phyloP scores from a whole-genome alignment of 1,140 invertebrate species.

The Leptonema lineaticorne region DNA sequence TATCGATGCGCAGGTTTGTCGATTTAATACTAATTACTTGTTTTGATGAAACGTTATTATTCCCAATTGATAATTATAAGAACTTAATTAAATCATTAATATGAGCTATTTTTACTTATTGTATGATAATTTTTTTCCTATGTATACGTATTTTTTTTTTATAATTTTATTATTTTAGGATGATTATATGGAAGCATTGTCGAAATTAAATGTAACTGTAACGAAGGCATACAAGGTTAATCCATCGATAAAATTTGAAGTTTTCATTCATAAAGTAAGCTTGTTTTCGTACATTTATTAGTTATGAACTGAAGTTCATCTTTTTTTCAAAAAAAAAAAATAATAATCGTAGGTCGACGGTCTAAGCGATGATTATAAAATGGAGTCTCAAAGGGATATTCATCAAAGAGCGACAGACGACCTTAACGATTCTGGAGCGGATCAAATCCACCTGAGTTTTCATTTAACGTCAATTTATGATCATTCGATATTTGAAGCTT shows the following conservation, averaged over 20 bases:
- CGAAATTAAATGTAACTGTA: conserved; percentile 89
- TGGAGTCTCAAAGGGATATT: conserved; percentile 97
- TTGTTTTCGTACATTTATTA: background rate
- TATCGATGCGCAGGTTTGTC: conserved; percentile 91
- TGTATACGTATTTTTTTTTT: no score
- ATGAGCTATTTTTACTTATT: no score
- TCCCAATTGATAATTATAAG: no score
- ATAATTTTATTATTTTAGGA: conserved; percentile 62
- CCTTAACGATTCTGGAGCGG: conserved; percentile 81
- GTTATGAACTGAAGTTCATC: background rate
- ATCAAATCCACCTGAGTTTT: conserved; percentile 90
- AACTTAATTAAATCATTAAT: no score
- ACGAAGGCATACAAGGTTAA: conserved; percentile 96
- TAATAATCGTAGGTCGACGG: conserved; percentile 75
- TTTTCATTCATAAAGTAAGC: conserved; percentile 89
- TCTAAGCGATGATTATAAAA: conserved; percentile 97
- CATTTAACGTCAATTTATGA: conserved; percentile 99
- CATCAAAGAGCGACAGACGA: conserved; percentile 96
- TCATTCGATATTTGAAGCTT: conserved; percentile 99
- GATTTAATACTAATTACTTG: no score
- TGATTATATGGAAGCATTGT: conserved; percentile 94
- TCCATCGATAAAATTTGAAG: conserved; percentile 96
- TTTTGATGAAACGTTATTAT: no score
- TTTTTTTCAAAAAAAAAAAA: background rate
- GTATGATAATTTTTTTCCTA: no score